Evolutionary conservation across 2,113 vertebrate genomes (phyloP).

Genomic region (Gnathonemus echidnorhynchus): DNA sequence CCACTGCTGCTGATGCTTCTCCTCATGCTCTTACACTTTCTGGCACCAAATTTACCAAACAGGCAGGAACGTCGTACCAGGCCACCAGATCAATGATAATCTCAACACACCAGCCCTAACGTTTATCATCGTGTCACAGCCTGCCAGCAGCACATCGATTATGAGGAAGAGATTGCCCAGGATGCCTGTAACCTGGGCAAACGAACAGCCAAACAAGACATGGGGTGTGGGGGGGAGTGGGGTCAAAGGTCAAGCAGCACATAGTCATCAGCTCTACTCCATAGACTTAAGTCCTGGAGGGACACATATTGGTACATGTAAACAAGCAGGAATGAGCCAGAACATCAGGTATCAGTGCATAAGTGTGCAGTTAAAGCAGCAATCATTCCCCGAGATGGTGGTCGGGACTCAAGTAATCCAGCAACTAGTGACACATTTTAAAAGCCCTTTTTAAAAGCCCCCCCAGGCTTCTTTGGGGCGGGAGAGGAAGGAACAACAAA

Average conservation of each 20-base stretch:
- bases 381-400: not conserved
- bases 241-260: slow-evolving; percentile 19
- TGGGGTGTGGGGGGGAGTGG: not conserved
- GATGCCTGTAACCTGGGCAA: slow-evolving; percentile 41
- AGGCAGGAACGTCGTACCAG: not conserved
- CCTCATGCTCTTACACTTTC: slow-evolving; percentile 11
- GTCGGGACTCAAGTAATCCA: not conserved
- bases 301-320: not conserved
- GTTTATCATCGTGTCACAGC: not conserved
- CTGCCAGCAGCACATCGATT: not conserved
- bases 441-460: slow-evolving; percentile 16
- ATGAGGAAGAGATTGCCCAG: slow-evolving; percentile 36
- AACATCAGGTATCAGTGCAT: not conserved
- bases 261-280: slow-evolving; percentile 27
- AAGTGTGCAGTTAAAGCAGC: slow-evolving; percentile 10
- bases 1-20: not conserved
- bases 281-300: slow-evolving; percentile 16
- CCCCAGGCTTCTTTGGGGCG: not conserved
- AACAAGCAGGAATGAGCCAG: not conserved
- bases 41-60: slow-evolving; percentile 32
- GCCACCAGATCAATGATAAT: not conserved
- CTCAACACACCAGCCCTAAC: not conserved
- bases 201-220: slow-evolving; percentile 38
- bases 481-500: not conserved
- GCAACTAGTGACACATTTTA: slow-evolving; percentile 10